Percentiles rank a stretch among this genome's conserved stretches.
Evolutionary conservation across 2,113 vertebrate species (phyloP).

Genomic region (Rhipidura dahli): DNA sequence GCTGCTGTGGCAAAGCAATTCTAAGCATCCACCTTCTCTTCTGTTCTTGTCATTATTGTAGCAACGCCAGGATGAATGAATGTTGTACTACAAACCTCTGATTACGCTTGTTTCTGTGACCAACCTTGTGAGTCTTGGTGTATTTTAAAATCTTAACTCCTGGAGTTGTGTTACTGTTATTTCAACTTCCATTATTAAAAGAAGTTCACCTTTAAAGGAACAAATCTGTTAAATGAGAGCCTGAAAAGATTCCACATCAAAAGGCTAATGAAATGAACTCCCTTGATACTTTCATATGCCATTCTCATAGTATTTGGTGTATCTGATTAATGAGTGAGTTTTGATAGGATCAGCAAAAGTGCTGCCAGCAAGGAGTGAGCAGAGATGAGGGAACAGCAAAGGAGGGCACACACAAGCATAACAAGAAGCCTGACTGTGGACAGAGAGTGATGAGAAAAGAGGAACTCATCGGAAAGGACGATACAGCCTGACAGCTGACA

Average conservation of each 20-base stretch:
- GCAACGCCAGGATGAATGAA: not conserved
- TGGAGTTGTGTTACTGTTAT: not conserved
- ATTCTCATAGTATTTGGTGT: not conserved
- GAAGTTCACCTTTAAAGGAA: not conserved
- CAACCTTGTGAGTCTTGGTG: not conserved
- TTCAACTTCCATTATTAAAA: not conserved
- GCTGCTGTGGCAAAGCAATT: not conserved
- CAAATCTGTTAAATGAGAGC: not conserved
- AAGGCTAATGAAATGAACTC: not conserved
- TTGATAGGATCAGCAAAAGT: not conserved
- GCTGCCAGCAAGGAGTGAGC: constrained; percentile 6
- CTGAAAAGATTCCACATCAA: not conserved
- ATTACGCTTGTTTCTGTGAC: not conserved
- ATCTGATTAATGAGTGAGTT: constrained; percentile 13
- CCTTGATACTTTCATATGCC: not conserved
- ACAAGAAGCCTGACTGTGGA: not conserved
- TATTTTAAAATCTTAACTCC: not conserved
- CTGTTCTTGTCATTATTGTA: not conserved
- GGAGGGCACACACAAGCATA: constrained; percentile 6
- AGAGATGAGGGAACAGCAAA: not conserved
- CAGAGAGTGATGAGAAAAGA: constrained; percentile 36
- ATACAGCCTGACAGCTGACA: constrained; percentile 39
- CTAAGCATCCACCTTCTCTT: not conserved
- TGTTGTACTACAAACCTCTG: not conserved
- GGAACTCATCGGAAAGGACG: constrained; percentile 16